Base-by-base conservation (phyloP, 2,113 vertebrate genomes). In the Alexandromys fortis region DNA sequence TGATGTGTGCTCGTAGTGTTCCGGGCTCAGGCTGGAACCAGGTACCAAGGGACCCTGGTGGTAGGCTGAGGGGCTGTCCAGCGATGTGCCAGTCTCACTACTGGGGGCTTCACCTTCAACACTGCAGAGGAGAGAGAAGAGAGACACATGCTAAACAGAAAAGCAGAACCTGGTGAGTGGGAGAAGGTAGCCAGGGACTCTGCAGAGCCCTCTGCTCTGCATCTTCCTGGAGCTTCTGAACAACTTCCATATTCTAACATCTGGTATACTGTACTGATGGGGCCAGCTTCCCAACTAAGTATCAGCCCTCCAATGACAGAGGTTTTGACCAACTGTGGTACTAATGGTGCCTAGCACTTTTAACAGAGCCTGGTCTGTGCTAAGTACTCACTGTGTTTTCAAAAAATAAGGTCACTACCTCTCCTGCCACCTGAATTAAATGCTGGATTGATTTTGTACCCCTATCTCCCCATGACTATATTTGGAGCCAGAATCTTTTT, bases 91-190 rank as follows among this genome's bases (percentile, higher is more conserved):
- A 2, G 99, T 98, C 96, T 99, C 99, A 7, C 99, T 98, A 96
- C 99, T 98, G 28, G 99, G 98, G 97, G 98, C 99, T 98, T 99
- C 99, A 67, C 99, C 99, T 98, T 99, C 99, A 97, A 99, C 99
- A 90, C 99, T 99, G 98, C 96, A 92, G 98, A 92, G 92, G 67
- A 86, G 12, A 87, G 13, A 97, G 52, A 93, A 63, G 90, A 63
- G 82, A 65, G 65, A 70, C 86, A 92, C 8, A 10, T 47, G 49
- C 2, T 16, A 92, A 98, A 95, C 0, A 0, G n/a, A 4, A 38
- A 49, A 22, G 10, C 6, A 4, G 21, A 78, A 49, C 9, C 12
- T n/a, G 1, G 68, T 49, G 47, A 55, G 2, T 1, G 8, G 11
- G 7, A 3, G 6, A 22, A 45, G 2, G 16, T 6, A 78, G 89